Conservation (phyloP, 2,888 invertebrate genomes). For the Dexiosoma caninum region DNA sequence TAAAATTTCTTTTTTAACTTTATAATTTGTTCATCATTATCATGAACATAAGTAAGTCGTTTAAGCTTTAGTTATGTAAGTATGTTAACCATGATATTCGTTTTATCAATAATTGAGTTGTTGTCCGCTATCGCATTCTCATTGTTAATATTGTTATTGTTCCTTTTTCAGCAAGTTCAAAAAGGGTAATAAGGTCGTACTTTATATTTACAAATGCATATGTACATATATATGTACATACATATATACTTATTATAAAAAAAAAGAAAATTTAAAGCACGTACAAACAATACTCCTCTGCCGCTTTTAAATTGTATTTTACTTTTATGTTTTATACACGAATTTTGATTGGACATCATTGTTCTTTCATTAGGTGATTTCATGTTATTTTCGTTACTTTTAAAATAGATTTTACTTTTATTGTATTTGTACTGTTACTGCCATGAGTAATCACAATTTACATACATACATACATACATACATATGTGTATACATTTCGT, state of each 20-base stretch:
- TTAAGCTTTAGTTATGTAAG: constrained; percentile 48
- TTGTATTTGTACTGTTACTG: constrained; percentile 15
- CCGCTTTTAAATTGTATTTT: background rate
- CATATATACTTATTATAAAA: no score
- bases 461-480: no score
- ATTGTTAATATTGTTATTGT: background rate
- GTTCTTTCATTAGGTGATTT: background rate
- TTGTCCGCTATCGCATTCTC: background rate
- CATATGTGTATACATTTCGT: no score
- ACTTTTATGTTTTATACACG: constrained; percentile 11
- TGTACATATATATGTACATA: no score
- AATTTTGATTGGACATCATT: constrained; percentile 1
- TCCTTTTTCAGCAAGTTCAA: constrained; percentile 19
- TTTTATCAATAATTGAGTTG: constrained; percentile 5
- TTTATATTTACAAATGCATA: no score
- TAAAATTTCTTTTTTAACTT: background rate
- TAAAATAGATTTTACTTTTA: background rate
- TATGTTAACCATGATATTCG: constrained; percentile 51
- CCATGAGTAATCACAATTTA: constrained; percentile 48
- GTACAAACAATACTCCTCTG: background rate
- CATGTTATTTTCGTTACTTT: background rate
- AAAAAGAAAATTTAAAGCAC: constrained; percentile 5
- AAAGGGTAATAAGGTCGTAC: constrained; percentile 29
- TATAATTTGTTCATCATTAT: constrained; percentile 11
- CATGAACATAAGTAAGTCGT: constrained; percentile 2